Evolutionary conservation across 2,113 vertebrate species (phyloP), one percentile per base, ranked within the genome.

Genomic region (Isichthys henryi): DNA sequence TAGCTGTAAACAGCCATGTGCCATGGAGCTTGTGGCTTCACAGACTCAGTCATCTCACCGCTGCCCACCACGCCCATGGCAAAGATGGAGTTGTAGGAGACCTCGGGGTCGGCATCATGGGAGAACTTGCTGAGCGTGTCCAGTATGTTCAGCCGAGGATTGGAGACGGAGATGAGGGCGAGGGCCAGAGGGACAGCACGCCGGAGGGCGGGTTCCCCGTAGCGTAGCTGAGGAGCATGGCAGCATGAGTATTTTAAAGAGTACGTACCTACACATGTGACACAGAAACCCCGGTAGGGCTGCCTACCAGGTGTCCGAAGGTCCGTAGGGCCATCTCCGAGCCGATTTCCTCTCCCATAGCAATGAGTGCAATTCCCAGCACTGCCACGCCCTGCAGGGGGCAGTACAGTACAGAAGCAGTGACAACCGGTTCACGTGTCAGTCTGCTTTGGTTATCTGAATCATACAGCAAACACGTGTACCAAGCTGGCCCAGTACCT

Each of bases 61-160:
- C 98, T 99, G 95, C 98, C 98, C 92, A 99, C 98, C 98, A 99
- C 98, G 93, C 98, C 98, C 98, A 99, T 99, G 92, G 98, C 98
- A 91, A 99, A 99, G 93, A 99, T 99, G 89, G 98, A 99, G 92
- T 99, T 99, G 94, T 99, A 98, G 3, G 98, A 98, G 50, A 99
- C 98, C 92, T 99, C 98, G 0, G 98, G 97, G 91, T 99, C 98
- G 53, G 98, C 98, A 0, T 99, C 98, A 0, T 99, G 98, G 86
- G 98, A 99, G 92, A 99, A 99, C 93, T 99, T 99, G 97, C 98
- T 99, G 89, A 99, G 96, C 0, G 98, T 99, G 94, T 99, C 98
- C 0, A 99, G 95, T 92, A 99, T 99, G 94, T 99, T 99, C 90
- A 99, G 95, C 23, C 98, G 97, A 0, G 98, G 98, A 91, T 99